phyloP scores from a whole-genome alignment of 2,797 vertebrate genomes.

The Euthynnus affinis region DNA sequence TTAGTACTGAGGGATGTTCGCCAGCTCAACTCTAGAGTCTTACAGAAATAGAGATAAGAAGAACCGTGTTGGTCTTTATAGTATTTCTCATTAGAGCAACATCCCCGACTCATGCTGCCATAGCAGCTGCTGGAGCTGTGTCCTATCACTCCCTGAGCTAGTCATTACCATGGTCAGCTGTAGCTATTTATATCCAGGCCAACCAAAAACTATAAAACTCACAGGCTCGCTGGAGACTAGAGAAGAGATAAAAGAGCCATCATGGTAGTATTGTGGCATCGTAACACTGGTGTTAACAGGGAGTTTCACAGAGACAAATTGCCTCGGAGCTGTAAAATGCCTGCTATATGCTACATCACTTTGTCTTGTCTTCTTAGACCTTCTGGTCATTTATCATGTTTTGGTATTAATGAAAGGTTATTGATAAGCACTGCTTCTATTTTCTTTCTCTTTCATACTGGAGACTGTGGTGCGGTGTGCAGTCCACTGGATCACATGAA shows the following conservation, averaged over 20 bases:
- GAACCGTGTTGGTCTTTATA: conserved; percentile 50
- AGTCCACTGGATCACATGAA: neutral
- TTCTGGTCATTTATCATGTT: conserved; percentile 55
- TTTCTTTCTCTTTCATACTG: conserved; percentile 18
- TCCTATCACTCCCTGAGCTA: conserved; percentile 55
- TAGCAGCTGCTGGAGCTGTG: conserved; percentile 48
- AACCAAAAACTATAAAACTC: conserved; percentile 47
- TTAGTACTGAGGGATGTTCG: conserved; percentile 61
- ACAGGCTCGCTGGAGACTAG: conserved; percentile 50
- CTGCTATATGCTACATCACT: conserved; percentile 47
- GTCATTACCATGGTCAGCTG: conserved; percentile 62
- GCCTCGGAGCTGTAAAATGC: conserved; percentile 44
- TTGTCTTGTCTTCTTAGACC: conserved; percentile 48
- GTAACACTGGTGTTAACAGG: conserved; percentile 56
- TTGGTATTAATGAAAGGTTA: conserved; percentile 70
- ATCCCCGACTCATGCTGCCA: conserved; percentile 35
- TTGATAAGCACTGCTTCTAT: conserved; percentile 50
- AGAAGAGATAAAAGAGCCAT: conserved; percentile 67
- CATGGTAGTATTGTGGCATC: conserved; percentile 60
- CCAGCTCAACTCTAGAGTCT: conserved; percentile 30
- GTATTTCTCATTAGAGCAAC: conserved; percentile 70
- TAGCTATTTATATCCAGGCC: conserved; percentile 65
- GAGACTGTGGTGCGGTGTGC: neutral
- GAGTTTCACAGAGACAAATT: conserved; percentile 70
- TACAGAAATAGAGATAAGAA: conserved; percentile 60